Conservation (phyloP, 1,140 invertebrate species). For the Lepidurus apus region DNA sequence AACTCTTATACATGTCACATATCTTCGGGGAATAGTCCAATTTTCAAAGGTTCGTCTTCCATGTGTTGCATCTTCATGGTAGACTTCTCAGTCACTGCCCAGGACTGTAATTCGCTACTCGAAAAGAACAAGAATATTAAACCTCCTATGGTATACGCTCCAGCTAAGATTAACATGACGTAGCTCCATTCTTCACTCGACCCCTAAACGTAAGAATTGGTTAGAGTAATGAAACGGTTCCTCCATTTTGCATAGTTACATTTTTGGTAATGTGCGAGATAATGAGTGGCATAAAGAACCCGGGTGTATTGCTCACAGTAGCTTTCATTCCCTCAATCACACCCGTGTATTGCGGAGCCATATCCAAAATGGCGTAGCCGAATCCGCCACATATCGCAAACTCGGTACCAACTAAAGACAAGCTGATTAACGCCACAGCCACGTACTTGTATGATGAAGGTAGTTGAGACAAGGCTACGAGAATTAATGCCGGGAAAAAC, state of each 20-base stretch:
- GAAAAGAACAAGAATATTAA: conserved; percentile 46
- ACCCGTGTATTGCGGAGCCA: conserved; percentile 41
- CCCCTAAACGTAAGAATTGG: conserved; percentile 36
- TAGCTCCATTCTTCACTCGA: conserved; percentile 42
- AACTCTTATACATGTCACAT: neutral
- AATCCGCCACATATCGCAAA: conserved; percentile 41
- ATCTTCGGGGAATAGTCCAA: neutral
- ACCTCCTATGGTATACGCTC: conserved; percentile 42
- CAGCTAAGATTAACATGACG: conserved; percentile 41
- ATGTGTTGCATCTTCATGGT: neutral
- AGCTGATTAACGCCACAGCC: conserved; percentile 37
- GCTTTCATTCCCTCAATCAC: conserved; percentile 44
- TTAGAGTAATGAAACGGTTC: neutral
- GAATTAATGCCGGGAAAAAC: conserved; percentile 34
- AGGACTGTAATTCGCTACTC: conserved; percentile 44
- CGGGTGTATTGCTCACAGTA: conserved; percentile 43
- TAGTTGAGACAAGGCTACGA: conserved; percentile 36
- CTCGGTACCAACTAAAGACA: conserved; percentile 37
- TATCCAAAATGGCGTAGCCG: conserved; percentile 40
- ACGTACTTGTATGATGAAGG: conserved; percentile 35
- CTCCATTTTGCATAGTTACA: conserved; percentile 28
- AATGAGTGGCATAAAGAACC: conserved; percentile 39
- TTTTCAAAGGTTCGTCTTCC: neutral
- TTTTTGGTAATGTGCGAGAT: conserved; percentile 38
- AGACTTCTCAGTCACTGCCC: conserved; percentile 37